Percentiles rank a stretch among this genome's conserved stretches.
Evolutionary conservation across 2,797 vertebrate genomes (phyloP).

Genomic region (Neosilurus mollespiculum): DNA sequence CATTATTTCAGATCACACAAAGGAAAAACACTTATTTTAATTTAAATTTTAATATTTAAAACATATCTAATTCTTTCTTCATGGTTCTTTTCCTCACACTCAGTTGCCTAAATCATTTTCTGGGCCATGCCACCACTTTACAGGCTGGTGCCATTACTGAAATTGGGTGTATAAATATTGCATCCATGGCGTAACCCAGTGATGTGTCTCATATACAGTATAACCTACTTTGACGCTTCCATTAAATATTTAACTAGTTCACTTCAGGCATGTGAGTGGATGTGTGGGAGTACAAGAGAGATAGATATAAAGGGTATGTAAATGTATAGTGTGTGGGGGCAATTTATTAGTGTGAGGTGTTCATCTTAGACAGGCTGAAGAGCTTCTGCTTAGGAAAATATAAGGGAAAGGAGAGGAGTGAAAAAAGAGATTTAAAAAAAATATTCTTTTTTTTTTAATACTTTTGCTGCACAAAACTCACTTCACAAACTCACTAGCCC

Average conservation of each 20-base stretch:
- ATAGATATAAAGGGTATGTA: slow-evolving; percentile 5
- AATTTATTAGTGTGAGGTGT: background rate
- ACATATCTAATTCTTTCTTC: background rate
- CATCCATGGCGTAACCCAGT: slow-evolving; percentile 49
- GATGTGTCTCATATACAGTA: slow-evolving; percentile 43
- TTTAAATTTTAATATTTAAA: background rate
- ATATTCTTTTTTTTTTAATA: slow-evolving; percentile 48
- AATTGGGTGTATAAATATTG: slow-evolving; percentile 62
- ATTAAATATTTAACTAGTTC: slow-evolving; percentile 67
- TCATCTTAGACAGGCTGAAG: background rate
- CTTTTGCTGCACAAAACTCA: slow-evolving; percentile 31
- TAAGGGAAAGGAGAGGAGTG: slow-evolving; percentile 37
- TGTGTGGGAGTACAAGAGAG: slow-evolving; percentile 29
- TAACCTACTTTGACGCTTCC: slow-evolving; percentile 60
- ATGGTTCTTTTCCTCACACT: background rate
- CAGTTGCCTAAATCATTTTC: slow-evolving; percentile 18
- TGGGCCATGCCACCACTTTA: slow-evolving; percentile 46
- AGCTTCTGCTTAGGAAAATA: slow-evolving; percentile 48
- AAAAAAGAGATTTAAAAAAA: background rate
- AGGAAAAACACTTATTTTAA: background rate
- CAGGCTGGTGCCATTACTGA: slow-evolving; percentile 50
- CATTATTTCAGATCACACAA: background rate
- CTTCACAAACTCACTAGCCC: slow-evolving; percentile 5
- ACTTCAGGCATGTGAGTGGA: slow-evolving; percentile 45
- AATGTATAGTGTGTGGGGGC: slow-evolving; percentile 15